Percentiles rank a stretch among this genome's conserved stretches.
phyloP scores from a whole-genome alignment of 2,888 invertebrate genomes.

The Dicycla oo region DNA sequence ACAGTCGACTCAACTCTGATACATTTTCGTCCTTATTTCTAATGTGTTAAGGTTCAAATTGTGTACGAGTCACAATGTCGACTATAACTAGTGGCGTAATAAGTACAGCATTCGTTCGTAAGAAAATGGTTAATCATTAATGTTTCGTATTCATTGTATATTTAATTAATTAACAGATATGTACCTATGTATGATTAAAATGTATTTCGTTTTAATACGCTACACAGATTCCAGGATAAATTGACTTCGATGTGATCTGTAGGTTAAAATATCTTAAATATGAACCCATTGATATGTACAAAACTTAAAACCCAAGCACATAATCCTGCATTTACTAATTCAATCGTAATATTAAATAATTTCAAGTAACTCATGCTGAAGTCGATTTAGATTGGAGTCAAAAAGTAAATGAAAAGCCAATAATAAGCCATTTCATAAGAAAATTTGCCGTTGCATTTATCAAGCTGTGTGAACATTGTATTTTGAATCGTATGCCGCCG shows the following conservation, averaged over 20 bases:
- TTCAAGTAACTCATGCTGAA: constrained; percentile 31
- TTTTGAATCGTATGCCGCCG: constrained; percentile 29
- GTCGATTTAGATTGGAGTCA: constrained; percentile 48
- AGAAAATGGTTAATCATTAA: constrained; percentile 72
- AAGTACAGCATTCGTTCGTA: constrained; percentile 83
- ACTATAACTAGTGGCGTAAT: constrained; percentile 70
- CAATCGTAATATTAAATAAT: constrained; percentile 38
- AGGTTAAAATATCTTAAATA: constrained; percentile 53
- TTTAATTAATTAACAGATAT: constrained; percentile 66
- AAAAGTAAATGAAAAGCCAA: constrained; percentile 16
- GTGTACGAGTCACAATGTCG: constrained; percentile 56
- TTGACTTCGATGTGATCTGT: constrained; percentile 63
- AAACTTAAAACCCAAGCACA: constrained; percentile 55
- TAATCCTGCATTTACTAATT: constrained; percentile 58
- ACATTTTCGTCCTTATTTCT: constrained; percentile 55
- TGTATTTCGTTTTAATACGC: constrained; percentile 57
- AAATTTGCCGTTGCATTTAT: constrained; percentile 36
- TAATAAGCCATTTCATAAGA: constrained; percentile 39
- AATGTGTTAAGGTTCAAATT: constrained; percentile 45
- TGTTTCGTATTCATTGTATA: constrained; percentile 70
- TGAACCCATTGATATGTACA: constrained; percentile 56
- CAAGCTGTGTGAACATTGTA: constrained; percentile 19
- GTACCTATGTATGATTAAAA: constrained; percentile 59
- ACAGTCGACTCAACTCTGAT: constrained; percentile 47
- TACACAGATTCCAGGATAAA: constrained; percentile 55